Base-by-base conservation (phyloP, 2,888 invertebrate species). In the Dorcus parallelipipedus region DNA sequence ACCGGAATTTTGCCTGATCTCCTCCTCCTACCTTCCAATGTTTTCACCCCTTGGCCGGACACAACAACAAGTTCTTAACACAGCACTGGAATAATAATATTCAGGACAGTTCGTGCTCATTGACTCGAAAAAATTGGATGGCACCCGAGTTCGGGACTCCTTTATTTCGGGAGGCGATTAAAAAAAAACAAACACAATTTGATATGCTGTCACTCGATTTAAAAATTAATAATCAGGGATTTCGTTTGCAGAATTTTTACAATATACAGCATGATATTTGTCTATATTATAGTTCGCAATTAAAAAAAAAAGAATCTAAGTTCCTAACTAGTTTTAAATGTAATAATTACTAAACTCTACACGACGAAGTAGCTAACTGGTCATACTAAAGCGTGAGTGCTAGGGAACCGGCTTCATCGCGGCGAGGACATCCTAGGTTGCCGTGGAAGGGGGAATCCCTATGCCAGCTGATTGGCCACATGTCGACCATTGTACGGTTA, bases 1-100 rank as follows among this genome's bases (percentile, higher is more conserved):
- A 80, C 79, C 63, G 79, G 80, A 80, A 80, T 80, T 75, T 79
- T 80, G 76, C 54, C 68, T 61, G 60, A 9, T 45, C 6, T 26
- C 41, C 42, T 20, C 20, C 2, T 26, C 41, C 42, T 17, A 42
- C 17, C 42, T 49, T 33, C 38, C 20, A 9, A 33, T 9, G 10
- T 49, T 49, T 33, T 33, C n/a, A 38, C n/a, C 14, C 33, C 26
- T 49, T 49, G 38, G 38, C 14, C 33, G 38, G 49, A 33, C 49
- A 49, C 49, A 33, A 33, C 9, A 17, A 49, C 49, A 38, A 38
- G 38, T 38, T 49, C 23, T 49, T 33, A 49, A 45, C 45, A 45
- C 45, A 23, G 23, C 45, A 45, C 45, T 45, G 45, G 23, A 45
- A 23, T 20, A 20, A 20, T 45, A 20, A 20, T 45, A 20, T 45